Evolutionary conservation across 2,888 invertebrate species (phyloP).

Genomic region (Drosophila prolongata): DNA sequence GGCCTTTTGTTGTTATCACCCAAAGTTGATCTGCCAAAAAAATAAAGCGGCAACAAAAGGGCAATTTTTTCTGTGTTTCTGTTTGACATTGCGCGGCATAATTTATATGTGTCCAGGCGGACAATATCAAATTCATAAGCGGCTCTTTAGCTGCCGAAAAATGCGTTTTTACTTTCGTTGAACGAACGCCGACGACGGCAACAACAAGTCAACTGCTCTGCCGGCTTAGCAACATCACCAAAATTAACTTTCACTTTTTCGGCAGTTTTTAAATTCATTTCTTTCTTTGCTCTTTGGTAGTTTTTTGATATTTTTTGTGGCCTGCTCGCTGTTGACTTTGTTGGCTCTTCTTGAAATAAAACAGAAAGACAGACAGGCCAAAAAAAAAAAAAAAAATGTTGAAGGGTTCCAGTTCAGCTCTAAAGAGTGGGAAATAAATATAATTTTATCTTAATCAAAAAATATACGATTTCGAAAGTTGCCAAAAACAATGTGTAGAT

Average conservation of each 20-base stretch:
- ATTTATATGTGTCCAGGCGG: constrained; percentile 57
- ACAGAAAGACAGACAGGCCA: constrained; percentile 7
- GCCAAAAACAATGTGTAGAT: constrained; percentile 27
- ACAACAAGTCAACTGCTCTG: constrained; percentile 45
- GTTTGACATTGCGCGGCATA: constrained; percentile 69
- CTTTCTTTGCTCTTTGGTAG: constrained; percentile 56
- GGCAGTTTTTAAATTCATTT: constrained; percentile 82
- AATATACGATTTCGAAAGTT: constrained; percentile 38
- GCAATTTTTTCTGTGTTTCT: constrained; percentile 46
- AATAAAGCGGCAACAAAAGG: constrained; percentile 53
- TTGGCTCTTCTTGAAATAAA: constrained; percentile 46
- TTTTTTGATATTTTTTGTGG: constrained; percentile 52
- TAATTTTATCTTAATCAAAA: constrained; percentile 44
- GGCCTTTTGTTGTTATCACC: constrained; percentile 57
- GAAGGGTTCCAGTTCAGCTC: constrained; percentile 35
- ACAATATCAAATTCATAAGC: constrained; percentile 63
- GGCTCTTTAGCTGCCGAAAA: constrained; percentile 56
- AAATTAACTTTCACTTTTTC: constrained; percentile 84
- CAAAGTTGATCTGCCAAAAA: constrained; percentile 55
- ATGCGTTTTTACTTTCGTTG: constrained; percentile 82
- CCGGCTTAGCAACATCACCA: constrained; percentile 72
- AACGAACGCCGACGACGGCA: constrained; percentile 42
- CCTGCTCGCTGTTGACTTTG: constrained; percentile 34
- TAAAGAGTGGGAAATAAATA: constrained; percentile 49
- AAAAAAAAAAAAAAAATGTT: constrained; percentile 21